Base-by-base conservation (phyloP, 2,888 invertebrate genomes). In the Ichneumoninae sp. region DNA sequence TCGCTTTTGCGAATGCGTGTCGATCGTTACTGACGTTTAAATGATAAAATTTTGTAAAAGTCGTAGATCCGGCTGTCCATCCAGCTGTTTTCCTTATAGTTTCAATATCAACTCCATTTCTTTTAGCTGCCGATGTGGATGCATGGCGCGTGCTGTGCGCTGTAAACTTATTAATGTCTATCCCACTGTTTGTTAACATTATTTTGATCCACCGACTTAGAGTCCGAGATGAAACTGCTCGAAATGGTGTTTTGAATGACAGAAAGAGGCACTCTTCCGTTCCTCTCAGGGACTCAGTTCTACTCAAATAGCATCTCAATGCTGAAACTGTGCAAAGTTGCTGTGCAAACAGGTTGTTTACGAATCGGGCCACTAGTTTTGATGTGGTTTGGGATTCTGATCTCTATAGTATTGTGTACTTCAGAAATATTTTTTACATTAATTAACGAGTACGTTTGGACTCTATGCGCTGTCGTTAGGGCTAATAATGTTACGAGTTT, bases 401-500 rank as follows among this genome's bases (percentile, higher is more conserved):
- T 66, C 40, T 72, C 72, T 8, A 78, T 30, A 30, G 30, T 22
- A 33, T 33, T 4, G 33, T 33, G 33, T 33, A 47, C 22, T 65
- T 47, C 44, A 19, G 36, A 10, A 36, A 78, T 82, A 54, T 72
- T 74, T 36, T 78, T 50, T 19, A 79, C 74, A 7, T 78, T 74
- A 2, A 82, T 79, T 0, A 70, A 36, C 19, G 82, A 50, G 10
- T 57, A 75, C 3, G 80, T 80, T 52, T 80, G 76, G 50, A 80
- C 57, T 54, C 80, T 71, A 76, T 85, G 80, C 86, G 86, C 78
- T 22, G 78, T 74, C 13, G 60, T 8, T 26, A 72, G 16, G 4
- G 78, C 68, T 62, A 90, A 47, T 13, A 91, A 76, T 1, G 88
- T 87, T 10, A 85, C 77, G 19, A 87, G 54, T 79, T 89, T 90